phyloP scores from a whole-genome alignment of 2,888 invertebrate genomes.

The Empis livida region DNA sequence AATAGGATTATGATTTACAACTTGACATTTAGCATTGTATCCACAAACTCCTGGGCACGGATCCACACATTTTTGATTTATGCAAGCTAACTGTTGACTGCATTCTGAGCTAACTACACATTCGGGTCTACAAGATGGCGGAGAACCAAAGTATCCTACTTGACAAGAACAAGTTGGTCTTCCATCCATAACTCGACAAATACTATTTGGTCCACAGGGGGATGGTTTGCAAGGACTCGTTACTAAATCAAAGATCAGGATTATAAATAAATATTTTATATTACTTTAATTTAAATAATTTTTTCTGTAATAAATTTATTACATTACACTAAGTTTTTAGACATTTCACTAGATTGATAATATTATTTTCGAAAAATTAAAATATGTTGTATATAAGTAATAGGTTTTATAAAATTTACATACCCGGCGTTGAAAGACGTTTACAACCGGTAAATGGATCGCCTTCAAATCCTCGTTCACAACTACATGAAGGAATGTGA shows the following conservation, averaged over 20 bases:
- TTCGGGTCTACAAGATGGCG: slow-evolving; percentile 64
- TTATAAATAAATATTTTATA: no score
- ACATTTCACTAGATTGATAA: no score
- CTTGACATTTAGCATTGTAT: slow-evolving; percentile 61
- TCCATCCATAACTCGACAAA: slow-evolving; percentile 55
- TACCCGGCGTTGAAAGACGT: slow-evolving; percentile 29
- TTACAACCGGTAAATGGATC: slow-evolving; percentile 74
- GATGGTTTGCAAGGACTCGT: slow-evolving; percentile 58
- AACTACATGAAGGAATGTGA: slow-evolving; percentile 72
- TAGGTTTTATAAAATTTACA: not conserved
- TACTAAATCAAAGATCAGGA: slow-evolving; percentile 22
- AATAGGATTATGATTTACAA: slow-evolving; percentile 66
- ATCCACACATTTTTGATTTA: slow-evolving; percentile 63
- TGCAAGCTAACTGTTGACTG: slow-evolving; percentile 58
- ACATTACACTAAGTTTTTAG: no score
- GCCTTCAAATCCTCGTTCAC: slow-evolving; percentile 60
- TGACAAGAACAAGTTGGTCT: slow-evolving; percentile 67
- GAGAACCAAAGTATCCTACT: slow-evolving; percentile 57
- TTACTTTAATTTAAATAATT: not conserved
- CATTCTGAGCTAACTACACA: slow-evolving; percentile 70
- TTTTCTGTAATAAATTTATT: not conserved
- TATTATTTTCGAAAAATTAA: no score
- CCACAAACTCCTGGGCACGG: slow-evolving; percentile 69
- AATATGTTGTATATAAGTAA: not conserved
- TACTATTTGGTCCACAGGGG: slow-evolving; percentile 67